These are phyloP conservation scores for Alviniconcha marisindica DNA, from an alignment of 1,140 invertebrate species.

Conservation along the genomic window DNA sequence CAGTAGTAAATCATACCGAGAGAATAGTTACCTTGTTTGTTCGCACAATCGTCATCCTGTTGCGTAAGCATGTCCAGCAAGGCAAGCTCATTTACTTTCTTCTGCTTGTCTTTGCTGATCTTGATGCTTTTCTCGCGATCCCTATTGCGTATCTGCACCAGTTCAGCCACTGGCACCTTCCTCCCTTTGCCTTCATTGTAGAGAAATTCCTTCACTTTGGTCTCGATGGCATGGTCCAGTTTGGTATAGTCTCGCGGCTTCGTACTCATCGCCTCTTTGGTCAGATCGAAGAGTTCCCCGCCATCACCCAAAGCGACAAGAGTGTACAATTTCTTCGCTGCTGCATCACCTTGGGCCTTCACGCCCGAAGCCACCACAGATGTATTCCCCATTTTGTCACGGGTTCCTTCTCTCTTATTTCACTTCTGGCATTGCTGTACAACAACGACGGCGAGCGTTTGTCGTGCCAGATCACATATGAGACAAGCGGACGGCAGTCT, in stretches of 20 bases:
- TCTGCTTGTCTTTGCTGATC: slow-evolving; percentile 61
- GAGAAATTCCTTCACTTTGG: slow-evolving; percentile 92
- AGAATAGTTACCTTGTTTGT: slow-evolving; percentile 58
- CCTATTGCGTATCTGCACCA: slow-evolving; percentile 90
- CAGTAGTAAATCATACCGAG: too few species aligned
- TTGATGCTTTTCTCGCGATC: slow-evolving; percentile 59
- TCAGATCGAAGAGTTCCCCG: slow-evolving; percentile 93
- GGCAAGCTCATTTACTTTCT: slow-evolving; percentile 62
- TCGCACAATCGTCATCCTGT: slow-evolving; percentile 55
- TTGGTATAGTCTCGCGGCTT: slow-evolving; percentile 80
- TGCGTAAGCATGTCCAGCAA: slow-evolving; percentile 61
- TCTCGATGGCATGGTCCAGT: slow-evolving; percentile 79
- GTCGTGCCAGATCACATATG: too few species aligned
- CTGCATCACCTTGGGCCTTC: slow-evolving; percentile 69
- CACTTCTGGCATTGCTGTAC: neutral
- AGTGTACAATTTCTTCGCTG: slow-evolving; percentile 66
- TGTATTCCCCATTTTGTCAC: slow-evolving; percentile 65
- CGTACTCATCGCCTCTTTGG: slow-evolving; percentile 83
- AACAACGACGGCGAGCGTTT: too few species aligned
- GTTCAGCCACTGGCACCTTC: slow-evolving; percentile 90
- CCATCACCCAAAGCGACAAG: slow-evolving; percentile 81
- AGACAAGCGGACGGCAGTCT: too few species aligned
- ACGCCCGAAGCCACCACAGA: slow-evolving; percentile 65
- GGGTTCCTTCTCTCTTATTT: neutral
- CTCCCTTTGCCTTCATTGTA: slow-evolving; percentile 95